A percentile compares a stretch with the other conserved stretches of the same genome.
phyloP scores from a whole-genome alignment of 2,888 invertebrate genomes.

The Tortricodes alternella region DNA sequence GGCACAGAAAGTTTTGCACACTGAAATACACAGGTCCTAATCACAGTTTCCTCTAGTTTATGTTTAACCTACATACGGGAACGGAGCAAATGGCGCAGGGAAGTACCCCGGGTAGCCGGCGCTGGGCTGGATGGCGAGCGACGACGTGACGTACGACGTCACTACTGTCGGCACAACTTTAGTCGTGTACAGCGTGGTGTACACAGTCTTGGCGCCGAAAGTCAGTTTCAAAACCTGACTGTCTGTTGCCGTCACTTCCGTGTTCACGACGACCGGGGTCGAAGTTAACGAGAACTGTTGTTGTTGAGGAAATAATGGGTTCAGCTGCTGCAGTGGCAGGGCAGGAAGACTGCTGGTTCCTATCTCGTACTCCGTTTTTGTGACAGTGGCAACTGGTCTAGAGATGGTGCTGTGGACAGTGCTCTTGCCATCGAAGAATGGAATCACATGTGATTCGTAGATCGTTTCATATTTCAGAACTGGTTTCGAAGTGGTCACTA shows the following conservation, averaged over 20 bases:
- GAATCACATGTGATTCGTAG: slow-evolving; percentile 92
- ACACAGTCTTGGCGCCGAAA: slow-evolving; percentile 95
- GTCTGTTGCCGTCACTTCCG: slow-evolving; percentile 89
- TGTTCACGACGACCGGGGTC: slow-evolving; percentile 91
- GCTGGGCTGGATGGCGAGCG: slow-evolving; percentile 88
- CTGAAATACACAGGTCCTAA: slow-evolving; percentile 31
- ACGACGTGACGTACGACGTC: slow-evolving; percentile 92
- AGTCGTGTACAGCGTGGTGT: slow-evolving; percentile 93
- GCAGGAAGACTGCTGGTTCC: slow-evolving; percentile 88
- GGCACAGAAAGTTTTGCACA: slow-evolving; percentile 44
- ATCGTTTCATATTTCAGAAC: slow-evolving; percentile 89
- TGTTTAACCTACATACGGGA: slow-evolving; percentile 88
- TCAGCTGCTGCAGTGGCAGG: slow-evolving; percentile 81
- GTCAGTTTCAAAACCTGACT: slow-evolving; percentile 93
- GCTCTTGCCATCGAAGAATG: slow-evolving; percentile 88
- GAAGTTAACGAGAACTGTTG: slow-evolving; percentile 90
- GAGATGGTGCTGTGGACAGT: slow-evolving; percentile 91
- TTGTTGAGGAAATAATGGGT: slow-evolving; percentile 83
- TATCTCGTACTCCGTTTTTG: slow-evolving; percentile 90
- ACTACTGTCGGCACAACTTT: slow-evolving; percentile 91
- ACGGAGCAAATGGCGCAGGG: slow-evolving; percentile 89
- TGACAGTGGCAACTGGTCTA: slow-evolving; percentile 89
- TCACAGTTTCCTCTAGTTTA: too few species aligned
- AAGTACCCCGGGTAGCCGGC: slow-evolving; percentile 90
- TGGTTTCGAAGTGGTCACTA: slow-evolving; percentile 91